phyloP scores from a whole-genome alignment of 1,140 invertebrate genomes.

The Himalopsyche phryganea region DNA sequence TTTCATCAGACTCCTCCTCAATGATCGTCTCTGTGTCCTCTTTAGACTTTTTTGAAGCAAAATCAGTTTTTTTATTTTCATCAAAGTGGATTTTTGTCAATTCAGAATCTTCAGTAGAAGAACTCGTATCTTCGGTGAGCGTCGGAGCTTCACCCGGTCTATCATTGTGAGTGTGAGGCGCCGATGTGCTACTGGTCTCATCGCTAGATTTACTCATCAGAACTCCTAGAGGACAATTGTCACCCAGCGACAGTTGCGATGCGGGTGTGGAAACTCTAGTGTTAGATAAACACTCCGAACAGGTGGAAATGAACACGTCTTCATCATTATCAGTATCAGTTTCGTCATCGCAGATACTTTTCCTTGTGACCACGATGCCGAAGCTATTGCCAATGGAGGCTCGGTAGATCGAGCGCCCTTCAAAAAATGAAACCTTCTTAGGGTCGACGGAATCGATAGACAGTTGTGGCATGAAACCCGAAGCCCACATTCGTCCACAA shows the following conservation, averaged over 20 bases:
- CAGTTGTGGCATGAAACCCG: slow-evolving; percentile 67
- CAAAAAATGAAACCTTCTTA: slow-evolving; percentile 65
- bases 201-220: slow-evolving; percentile 53
- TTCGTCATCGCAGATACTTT: slow-evolving; percentile 52
- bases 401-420: slow-evolving; percentile 60
- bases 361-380: slow-evolving; percentile 65
- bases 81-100: slow-evolving; percentile 39
- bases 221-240: slow-evolving; percentile 50
- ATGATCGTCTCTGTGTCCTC: slow-evolving; percentile 32
- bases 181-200: slow-evolving; percentile 51
- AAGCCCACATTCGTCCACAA: slow-evolving; percentile 70
- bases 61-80: slow-evolving; percentile 22
- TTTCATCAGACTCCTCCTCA: slow-evolving; percentile 40
- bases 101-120: slow-evolving; percentile 52
- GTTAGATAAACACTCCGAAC: slow-evolving; percentile 59
- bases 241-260: slow-evolving; percentile 50
- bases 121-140: slow-evolving; percentile 55
- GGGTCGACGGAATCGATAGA: slow-evolving; percentile 59
- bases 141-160: slow-evolving; percentile 49
- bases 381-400: slow-evolving; percentile 66
- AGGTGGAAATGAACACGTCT: slow-evolving; percentile 63
- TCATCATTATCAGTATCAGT: slow-evolving; percentile 62
- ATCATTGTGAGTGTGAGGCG: slow-evolving; percentile 48
- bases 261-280: slow-evolving; percentile 51
- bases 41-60: slow-evolving; percentile 10